Percentiles rank a stretch among this genome's conserved stretches.
Evolutionary conservation across 2,888 invertebrate species (phyloP).

Genomic region (Labia minor): DNA sequence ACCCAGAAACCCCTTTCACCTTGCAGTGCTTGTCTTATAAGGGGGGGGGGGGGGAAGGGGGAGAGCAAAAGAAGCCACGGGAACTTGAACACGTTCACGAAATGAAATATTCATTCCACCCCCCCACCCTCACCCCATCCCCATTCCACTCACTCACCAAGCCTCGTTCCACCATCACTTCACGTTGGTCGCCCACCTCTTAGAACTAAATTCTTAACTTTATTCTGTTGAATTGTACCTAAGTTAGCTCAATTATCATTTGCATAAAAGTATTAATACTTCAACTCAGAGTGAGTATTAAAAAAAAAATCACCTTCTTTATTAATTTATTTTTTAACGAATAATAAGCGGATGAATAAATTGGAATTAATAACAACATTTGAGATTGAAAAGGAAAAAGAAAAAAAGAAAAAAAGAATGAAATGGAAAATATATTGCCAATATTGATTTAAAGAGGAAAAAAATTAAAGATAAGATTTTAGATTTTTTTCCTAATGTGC

Average conservation of each 20-base stretch:
- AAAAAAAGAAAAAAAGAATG: no score
- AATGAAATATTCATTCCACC: conserved; percentile 4
- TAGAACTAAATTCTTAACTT: conserved; percentile 2
- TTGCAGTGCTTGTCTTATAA: no score
- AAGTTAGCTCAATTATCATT: conserved; percentile 2
- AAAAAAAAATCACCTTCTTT: not conserved
- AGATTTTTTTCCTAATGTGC: no score
- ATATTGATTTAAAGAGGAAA: no score
- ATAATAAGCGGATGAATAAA: no score
- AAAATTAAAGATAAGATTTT: no score
- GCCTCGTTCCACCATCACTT: not conserved
- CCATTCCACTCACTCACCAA: not conserved
- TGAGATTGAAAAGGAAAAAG: no score
- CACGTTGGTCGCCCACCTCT: not conserved
- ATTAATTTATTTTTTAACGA: no score
- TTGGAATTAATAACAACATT: no score
- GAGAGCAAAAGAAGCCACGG: conserved; percentile 13
- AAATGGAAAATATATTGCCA: no score
- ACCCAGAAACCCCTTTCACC: no score
- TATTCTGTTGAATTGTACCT: not conserved
- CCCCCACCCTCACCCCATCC: not conserved
- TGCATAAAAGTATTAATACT: not conserved
- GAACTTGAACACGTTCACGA: conserved; percentile 1
- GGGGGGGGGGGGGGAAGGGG: no score
- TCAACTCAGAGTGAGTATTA: not conserved